These are phyloP conservation scores for Saccopteryx leptura DNA, from an alignment of 2,113 vertebrate genomes.

Conservation along the genomic window DNA sequence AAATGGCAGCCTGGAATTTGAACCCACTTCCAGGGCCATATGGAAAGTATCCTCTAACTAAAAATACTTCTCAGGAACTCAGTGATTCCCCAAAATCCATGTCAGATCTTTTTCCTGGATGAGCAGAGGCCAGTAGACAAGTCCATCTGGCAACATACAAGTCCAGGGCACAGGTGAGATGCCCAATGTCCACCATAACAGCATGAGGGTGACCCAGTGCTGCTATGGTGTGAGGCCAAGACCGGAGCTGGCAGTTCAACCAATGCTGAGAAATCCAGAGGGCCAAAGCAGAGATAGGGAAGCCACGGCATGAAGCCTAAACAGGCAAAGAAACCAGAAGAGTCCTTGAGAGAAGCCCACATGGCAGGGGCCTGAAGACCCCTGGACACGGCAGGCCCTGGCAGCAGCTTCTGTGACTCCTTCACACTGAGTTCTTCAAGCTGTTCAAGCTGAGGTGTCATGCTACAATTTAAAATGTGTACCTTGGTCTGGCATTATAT, in stretches of 20 bases:
- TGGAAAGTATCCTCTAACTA: not conserved
- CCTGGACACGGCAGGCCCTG: too few relatives aligned
- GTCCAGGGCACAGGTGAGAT: not conserved
- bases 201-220: fast-evolving
- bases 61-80: not conserved
- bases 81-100: not conserved
- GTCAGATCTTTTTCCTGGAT: too few relatives aligned
- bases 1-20: not conserved
- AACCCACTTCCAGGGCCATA: not conserved
- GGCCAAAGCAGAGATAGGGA: not conserved
- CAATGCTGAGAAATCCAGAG: not conserved
- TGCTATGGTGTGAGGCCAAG: not conserved
- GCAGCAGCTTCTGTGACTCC: not conserved
- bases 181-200: not conserved
- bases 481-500: not conserved
- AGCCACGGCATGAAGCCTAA: too few relatives aligned
- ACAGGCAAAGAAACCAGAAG: not conserved
- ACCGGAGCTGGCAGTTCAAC: not conserved
- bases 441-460: not conserved
- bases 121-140: not conserved
- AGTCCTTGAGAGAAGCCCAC: not conserved
- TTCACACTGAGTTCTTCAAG: not conserved
- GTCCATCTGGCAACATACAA: not conserved
- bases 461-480: not conserved
- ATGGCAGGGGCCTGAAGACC: not conserved